These are phyloP conservation scores for Copidosoma aretas DNA, from an alignment of 2,888 invertebrate species.

Conservation along the genomic window DNA sequence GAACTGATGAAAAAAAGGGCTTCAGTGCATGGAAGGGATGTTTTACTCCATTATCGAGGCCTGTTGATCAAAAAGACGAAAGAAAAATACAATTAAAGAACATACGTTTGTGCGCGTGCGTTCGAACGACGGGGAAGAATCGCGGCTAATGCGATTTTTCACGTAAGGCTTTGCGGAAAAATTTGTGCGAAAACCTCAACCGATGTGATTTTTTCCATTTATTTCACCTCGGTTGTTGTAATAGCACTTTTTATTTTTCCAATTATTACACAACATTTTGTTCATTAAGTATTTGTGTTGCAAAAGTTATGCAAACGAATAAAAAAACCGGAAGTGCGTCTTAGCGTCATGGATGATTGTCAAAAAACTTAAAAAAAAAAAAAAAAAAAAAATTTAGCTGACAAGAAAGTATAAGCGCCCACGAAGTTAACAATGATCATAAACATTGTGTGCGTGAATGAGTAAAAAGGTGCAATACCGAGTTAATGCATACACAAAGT, in stretches of 20 bases:
- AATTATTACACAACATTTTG: neutral
- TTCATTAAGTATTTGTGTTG: no score
- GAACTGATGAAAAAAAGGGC: slow-evolving; percentile 8
- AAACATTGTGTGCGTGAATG: slow-evolving; percentile 11
- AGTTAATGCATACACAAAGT: neutral
- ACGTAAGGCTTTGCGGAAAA: neutral
- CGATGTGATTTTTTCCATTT: no score
- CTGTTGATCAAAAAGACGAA: slow-evolving; percentile 17
- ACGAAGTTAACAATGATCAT: neutral
- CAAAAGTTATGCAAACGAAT: neutral
- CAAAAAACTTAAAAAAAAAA: neutral
- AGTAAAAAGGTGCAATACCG: neutral
- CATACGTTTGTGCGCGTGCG: neutral
- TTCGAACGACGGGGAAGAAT: neutral
- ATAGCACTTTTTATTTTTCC: neutral
- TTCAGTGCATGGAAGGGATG: slow-evolving; percentile 20
- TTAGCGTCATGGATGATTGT: slow-evolving; percentile 6
- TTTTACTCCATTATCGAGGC: slow-evolving; percentile 19
- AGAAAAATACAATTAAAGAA: slow-evolving; percentile 9
- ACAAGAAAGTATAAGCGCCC: neutral
- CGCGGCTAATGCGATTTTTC: neutral
- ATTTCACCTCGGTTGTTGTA: no score
- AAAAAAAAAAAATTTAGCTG: neutral
- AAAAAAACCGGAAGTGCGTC: slow-evolving; percentile 38
- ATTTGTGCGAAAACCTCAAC: neutral